Evolutionary conservation across 2,113 vertebrate genomes (phyloP).

Genomic region (Stictonetta naevosa): DNA sequence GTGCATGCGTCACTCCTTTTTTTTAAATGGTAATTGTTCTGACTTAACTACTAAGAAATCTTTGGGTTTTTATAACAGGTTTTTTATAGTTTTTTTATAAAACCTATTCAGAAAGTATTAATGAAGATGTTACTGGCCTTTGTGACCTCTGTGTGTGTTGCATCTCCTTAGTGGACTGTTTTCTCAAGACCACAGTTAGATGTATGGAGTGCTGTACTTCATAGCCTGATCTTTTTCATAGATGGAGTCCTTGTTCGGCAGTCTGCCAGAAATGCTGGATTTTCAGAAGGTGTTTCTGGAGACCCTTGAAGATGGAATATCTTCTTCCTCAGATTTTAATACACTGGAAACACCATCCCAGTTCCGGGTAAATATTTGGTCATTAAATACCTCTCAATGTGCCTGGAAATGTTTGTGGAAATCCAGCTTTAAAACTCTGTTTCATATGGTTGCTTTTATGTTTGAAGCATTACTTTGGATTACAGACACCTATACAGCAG

Average conservation of each 20-base stretch:
- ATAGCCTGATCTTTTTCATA: slow-evolving; percentile 50
- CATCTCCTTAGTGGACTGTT: background rate
- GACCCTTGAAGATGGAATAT: slow-evolving; percentile 93
- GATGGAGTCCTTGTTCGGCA: slow-evolving; percentile 99
- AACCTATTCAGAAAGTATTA: background rate
- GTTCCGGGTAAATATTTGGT: slow-evolving; percentile 84
- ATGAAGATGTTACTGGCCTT: background rate
- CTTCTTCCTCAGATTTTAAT: slow-evolving; percentile 90
- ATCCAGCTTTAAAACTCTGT: background rate
- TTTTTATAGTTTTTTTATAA: background rate
- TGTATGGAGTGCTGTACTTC: background rate
- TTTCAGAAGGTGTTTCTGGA: slow-evolving; percentile 97
- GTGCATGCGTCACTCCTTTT: background rate
- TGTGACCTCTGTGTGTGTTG: background rate
- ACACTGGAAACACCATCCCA: slow-evolving; percentile 90
- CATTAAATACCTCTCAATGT: background rate
- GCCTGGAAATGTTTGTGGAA: background rate
- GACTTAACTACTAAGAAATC: background rate
- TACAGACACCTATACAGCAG: background rate
- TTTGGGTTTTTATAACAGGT: background rate
- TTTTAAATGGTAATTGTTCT: background rate
- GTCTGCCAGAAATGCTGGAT: slow-evolving; percentile 95
- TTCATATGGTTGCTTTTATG: background rate
- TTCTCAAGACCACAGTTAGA: background rate
- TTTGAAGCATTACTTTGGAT: background rate